Conservation (phyloP, 2,797 vertebrate species). For the Labroides dimidiatus region DNA sequence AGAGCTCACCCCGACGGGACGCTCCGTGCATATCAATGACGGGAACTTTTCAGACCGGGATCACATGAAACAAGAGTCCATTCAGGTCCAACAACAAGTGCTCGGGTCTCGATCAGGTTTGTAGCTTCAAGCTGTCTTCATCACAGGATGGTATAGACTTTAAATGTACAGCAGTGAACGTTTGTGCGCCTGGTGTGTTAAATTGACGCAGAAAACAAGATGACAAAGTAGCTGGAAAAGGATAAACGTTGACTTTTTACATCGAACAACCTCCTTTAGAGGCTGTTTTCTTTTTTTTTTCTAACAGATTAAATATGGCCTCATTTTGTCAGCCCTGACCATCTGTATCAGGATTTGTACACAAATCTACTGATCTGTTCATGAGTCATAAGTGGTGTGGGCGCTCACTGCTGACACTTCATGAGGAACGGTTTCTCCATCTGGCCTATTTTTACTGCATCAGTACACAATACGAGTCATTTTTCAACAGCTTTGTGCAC, state of each 20-base stretch:
- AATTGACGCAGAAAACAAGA: background rate
- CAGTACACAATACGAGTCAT: background rate
- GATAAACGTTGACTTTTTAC: slow-evolving; percentile 1
- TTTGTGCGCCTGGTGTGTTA: background rate
- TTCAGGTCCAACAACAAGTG: slow-evolving; percentile 33
- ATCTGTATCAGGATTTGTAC: slow-evolving; percentile 51
- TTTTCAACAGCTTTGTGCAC: background rate
- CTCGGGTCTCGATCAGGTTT: slow-evolving; percentile 50
- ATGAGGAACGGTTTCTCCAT: slow-evolving; percentile 49
- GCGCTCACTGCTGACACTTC: slow-evolving; percentile 28
- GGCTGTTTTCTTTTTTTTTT: background rate
- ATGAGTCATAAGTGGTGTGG: slow-evolving; percentile 46
- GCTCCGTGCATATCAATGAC: slow-evolving; percentile 55
- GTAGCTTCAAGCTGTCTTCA: background rate
- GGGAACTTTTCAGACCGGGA: slow-evolving; percentile 47
- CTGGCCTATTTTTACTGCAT: slow-evolving; percentile 29
- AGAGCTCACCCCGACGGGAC: slow-evolving; percentile 27
- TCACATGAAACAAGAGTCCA: slow-evolving; percentile 33
- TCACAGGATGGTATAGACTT: background rate
- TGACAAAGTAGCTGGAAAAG: background rate
- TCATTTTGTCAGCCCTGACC: slow-evolving; percentile 11
- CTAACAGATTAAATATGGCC: slow-evolving; percentile 32
- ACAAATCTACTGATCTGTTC: slow-evolving; percentile 43
- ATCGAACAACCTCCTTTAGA: background rate
- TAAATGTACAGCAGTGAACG: background rate